Conservation (phyloP, 2,888 invertebrate genomes). For the Heliothis peltigera region DNA sequence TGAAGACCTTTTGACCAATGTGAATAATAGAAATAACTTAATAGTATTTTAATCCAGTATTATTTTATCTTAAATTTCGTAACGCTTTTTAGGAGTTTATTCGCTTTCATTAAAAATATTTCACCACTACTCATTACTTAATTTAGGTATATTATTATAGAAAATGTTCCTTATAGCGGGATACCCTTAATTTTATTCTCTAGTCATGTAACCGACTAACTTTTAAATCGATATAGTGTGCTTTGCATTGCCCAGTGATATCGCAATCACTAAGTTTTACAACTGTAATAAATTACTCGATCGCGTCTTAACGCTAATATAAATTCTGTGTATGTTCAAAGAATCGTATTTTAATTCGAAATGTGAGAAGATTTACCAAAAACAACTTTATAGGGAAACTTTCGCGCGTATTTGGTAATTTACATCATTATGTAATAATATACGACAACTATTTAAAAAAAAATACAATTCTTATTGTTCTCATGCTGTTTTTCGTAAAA, state of each 20-base stretch:
- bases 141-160: constrained; percentile 25
- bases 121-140: constrained; percentile 18
- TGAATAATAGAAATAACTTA: constrained; percentile 11
- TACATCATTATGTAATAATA: constrained; percentile 37
- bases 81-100: constrained; percentile 1
- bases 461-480: constrained; percentile 50
- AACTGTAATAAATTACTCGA: constrained; percentile 40
- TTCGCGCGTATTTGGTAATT: constrained; percentile 34
- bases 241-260: constrained; percentile 33
- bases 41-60: constrained; percentile 45
- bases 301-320: constrained; percentile 18
- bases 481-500: constrained; percentile 37
- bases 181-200: constrained; percentile 46
- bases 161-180: constrained; percentile 41
- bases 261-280: constrained; percentile 15
- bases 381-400: constrained; percentile 38
- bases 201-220: constrained; percentile 55
- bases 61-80: constrained; percentile 37
- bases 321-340: constrained; percentile 37
- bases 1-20: constrained; percentile 5
- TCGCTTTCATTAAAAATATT: constrained; percentile 17
- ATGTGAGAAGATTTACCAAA: constrained; percentile 44
- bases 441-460: constrained; percentile 36
- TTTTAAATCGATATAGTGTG: constrained; percentile 23
- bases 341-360: constrained; percentile 31